Evolutionary conservation across 1,140 invertebrate species (phyloP).

Genomic region (Papilio xuthus): DNA sequence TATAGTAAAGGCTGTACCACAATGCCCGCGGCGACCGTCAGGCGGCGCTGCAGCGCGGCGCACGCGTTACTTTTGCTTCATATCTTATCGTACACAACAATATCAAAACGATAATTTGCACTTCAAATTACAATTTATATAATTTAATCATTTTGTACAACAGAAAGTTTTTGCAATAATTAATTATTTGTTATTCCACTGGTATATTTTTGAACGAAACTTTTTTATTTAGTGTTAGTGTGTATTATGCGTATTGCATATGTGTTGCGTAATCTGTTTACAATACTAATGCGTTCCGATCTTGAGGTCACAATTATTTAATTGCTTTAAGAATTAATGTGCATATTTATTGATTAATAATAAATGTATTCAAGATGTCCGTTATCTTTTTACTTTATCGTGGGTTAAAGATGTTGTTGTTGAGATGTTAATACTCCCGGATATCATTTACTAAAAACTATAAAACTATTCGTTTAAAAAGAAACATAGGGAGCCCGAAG

Average conservation of each 20-base stretch:
- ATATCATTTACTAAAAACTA: too few relatives aligned
- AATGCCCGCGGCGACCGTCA: neutral
- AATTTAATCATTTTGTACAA: neutral
- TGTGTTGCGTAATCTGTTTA: neutral
- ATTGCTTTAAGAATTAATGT: neutral
- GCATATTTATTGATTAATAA: neutral
- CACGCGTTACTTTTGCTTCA: neutral
- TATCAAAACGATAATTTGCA: neutral
- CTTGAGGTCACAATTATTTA: too few relatives aligned
- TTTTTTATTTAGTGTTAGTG: too few relatives aligned
- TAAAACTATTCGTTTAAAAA: too few relatives aligned
- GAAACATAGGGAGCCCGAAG: too few relatives aligned
- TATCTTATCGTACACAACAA: neutral
- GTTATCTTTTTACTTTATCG: neutral
- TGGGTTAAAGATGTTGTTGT: neutral
- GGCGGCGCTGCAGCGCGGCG: neutral
- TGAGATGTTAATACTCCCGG: too few relatives aligned
- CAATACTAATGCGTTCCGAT: neutral
- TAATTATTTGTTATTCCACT: neutral
- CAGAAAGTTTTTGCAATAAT: neutral
- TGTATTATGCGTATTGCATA: too few relatives aligned
- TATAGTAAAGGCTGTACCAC: neutral
- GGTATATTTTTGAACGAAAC: too few relatives aligned
- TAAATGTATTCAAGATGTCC: neutral
- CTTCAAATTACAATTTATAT: constrained; percentile 1